A percentile compares a stretch with the other conserved stretches of the same genome.
Evolutionary conservation across 1,140 invertebrate genomes (phyloP).

Genomic region (Gerris buenoi): DNA sequence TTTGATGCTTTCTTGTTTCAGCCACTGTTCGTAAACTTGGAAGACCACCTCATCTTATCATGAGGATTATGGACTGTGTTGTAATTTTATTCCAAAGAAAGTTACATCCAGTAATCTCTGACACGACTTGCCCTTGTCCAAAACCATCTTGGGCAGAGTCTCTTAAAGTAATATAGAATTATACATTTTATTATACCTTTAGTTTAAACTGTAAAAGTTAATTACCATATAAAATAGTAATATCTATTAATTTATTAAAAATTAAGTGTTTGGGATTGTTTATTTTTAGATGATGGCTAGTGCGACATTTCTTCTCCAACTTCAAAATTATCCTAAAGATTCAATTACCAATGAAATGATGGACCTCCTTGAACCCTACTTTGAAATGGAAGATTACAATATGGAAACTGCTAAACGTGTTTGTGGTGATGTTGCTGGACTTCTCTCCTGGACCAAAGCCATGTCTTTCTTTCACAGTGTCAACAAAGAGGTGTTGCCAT

Average conservation of each 20-base stretch:
- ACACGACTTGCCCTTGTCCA: constrained; percentile 63
- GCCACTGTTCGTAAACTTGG: constrained; percentile 88
- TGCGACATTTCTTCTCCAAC: constrained; percentile 78
- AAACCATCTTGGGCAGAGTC: constrained; percentile 93
- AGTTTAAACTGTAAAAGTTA: too few species aligned
- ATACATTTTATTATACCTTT: too few species aligned
- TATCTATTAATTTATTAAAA: too few species aligned
- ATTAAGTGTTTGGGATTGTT: too few species aligned
- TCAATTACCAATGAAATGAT: constrained; percentile 95
- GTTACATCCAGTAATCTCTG: constrained; percentile 61
- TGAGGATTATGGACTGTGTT: constrained; percentile 96
- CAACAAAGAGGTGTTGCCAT: constrained; percentile 88
- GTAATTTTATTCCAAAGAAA: constrained; percentile 82
- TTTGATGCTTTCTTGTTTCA: constrained; percentile 27
- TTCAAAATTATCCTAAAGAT: constrained; percentile 93
- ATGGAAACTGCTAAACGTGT: constrained; percentile 91
- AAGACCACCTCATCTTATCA: constrained; percentile 86
- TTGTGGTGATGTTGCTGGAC: constrained; percentile 87
- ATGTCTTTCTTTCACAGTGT: constrained; percentile 93
- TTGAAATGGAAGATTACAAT: constrained; percentile 88
- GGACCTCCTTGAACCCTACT: constrained; percentile 79
- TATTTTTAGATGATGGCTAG: constrained; percentile 75
- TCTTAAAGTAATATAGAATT: constrained; percentile 64
- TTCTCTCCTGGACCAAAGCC: constrained; percentile 93
- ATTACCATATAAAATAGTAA: too few species aligned